Percentiles rank a stretch among this genome's conserved stretches.
Conservation (phyloP, 2,113 vertebrate species). For the Calidris pugnax region DNA sequence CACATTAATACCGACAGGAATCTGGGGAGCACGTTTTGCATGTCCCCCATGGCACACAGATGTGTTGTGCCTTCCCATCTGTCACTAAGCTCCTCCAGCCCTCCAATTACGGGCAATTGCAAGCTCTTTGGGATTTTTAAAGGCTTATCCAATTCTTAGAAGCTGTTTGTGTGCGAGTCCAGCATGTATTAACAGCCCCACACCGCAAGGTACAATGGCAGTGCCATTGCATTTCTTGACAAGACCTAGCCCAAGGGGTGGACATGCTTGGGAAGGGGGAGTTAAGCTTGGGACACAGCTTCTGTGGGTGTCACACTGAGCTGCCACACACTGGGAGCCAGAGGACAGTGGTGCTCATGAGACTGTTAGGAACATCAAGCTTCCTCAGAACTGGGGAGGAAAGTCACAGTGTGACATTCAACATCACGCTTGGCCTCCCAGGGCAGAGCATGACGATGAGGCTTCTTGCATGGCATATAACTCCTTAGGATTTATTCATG, state of each 20-base stretch:
- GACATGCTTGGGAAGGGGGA: background rate
- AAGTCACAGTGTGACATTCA: background rate
- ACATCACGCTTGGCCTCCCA: background rate
- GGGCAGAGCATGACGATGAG: fast-evolving
- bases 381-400: background rate
- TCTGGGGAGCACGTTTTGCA: background rate
- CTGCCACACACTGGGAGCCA: background rate
- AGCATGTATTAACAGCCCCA: background rate
- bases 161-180: background rate
- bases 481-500: background rate
- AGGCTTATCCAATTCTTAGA: background rate
- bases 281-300: background rate
- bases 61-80: background rate
- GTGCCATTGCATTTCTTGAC: background rate
- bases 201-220: fast-evolving
- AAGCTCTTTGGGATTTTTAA: background rate
- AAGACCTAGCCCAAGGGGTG: background rate
- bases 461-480: fast-evolving
- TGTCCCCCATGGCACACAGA: background rate
- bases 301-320: background rate
- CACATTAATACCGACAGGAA: background rate
- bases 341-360: fast-evolving
- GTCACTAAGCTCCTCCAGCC: background rate
- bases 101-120: background rate
- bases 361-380: fast-evolving